Evolutionary conservation across 2,797 vertebrate species (phyloP).

Genomic region (Muscicapa comitata): DNA sequence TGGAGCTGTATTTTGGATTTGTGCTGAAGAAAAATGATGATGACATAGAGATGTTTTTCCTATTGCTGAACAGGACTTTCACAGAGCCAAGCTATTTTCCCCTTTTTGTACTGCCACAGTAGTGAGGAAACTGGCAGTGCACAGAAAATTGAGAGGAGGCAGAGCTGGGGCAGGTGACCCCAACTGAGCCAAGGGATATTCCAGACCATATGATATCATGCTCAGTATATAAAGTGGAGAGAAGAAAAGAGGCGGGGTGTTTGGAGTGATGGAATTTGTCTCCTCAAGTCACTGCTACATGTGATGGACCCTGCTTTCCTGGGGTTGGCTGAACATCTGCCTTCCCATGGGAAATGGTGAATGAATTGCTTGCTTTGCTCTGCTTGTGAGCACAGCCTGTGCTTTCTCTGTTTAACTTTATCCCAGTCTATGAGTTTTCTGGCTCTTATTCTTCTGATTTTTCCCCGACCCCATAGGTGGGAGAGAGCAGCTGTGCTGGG

Average conservation of each 20-base stretch:
- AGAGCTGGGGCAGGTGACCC: background rate
- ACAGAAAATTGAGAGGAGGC: background rate
- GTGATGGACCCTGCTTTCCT: background rate
- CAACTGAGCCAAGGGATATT: background rate
- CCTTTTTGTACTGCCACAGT: background rate
- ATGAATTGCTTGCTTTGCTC: background rate
- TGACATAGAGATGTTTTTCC: background rate
- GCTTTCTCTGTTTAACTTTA: background rate
- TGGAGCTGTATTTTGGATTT: background rate
- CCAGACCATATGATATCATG: background rate
- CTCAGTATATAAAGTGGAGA: background rate
- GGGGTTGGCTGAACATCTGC: background rate
- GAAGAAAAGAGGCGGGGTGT: background rate
- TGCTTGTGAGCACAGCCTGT: background rate
- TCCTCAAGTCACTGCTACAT: background rate
- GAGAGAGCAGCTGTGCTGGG: accelerated
- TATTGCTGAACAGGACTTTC: background rate
- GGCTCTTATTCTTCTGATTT: background rate
- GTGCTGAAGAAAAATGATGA: background rate
- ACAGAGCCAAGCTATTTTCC: background rate
- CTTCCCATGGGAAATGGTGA: background rate
- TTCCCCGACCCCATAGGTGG: accelerated
- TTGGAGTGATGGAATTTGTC: background rate
- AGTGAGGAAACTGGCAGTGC: accelerated
- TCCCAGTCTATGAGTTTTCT: background rate